Percentiles rank a stretch among this genome's conserved stretches.
phyloP scores from a whole-genome alignment of 2,888 invertebrate species.

The Athetis lepigone region DNA sequence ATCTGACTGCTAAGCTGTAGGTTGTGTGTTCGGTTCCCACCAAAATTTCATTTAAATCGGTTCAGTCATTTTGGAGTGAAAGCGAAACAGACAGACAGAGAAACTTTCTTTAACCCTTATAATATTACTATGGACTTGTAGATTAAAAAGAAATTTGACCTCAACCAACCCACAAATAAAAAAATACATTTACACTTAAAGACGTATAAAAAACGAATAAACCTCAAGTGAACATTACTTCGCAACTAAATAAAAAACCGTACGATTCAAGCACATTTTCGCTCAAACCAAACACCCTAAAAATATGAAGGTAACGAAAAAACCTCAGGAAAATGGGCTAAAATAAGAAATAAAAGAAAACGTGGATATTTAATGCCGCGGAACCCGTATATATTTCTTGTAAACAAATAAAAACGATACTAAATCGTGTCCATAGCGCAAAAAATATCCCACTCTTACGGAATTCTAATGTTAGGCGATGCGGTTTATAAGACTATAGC shows the following conservation, averaged over 20 bases:
- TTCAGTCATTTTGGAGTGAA: no score
- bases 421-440: conserved; percentile 72
- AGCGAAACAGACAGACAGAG: no score
- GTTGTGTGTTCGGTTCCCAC: no score
- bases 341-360: conserved; percentile 55
- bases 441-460: conserved; percentile 68
- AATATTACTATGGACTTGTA: no score
- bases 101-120: no score
- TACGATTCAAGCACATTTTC: conserved; percentile 28
- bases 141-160: no score
- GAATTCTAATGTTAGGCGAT: conserved; percentile 62
- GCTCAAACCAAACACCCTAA: conserved; percentile 28
- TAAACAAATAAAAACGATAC: conserved; percentile 75
- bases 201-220: conserved; percentile 4
- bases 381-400: conserved; percentile 70
- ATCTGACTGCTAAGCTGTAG: no score
- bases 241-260: conserved; percentile 37
- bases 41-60: no score
- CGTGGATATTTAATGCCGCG: conserved; percentile 63
- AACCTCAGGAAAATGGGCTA: conserved; percentile 33
- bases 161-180: no score
- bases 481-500: conserved; percentile 41
- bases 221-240: conserved; percentile 14
- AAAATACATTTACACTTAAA: background rate
- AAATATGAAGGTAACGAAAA: conserved; percentile 56